These are phyloP conservation scores for Empidonax traillii DNA, from an alignment of 2,113 vertebrate species.

Conservation along the genomic window DNA sequence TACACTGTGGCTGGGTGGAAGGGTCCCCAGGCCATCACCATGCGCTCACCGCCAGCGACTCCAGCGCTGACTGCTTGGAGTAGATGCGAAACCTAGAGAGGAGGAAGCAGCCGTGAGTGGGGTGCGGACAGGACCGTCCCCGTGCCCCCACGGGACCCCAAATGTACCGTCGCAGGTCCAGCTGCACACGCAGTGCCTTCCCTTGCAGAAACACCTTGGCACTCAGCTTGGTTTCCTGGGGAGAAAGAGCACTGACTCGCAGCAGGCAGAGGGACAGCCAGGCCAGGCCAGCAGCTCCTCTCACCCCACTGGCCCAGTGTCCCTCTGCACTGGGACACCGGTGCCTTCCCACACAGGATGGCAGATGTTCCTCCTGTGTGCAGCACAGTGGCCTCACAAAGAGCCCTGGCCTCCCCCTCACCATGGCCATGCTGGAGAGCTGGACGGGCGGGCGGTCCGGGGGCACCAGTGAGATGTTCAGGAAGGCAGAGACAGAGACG, in stretches of 20 bases:
- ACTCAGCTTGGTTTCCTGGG: conserved; percentile 84
- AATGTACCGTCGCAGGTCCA: conserved; percentile 87
- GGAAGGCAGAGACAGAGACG: conserved; percentile 78
- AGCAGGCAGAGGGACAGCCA: neutral
- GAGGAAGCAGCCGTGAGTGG: neutral
- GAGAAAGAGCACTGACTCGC: neutral
- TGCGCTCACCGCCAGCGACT: conserved; percentile 88
- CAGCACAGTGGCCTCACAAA: neutral
- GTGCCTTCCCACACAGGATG: neutral
- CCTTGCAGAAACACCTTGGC: conserved; percentile 86
- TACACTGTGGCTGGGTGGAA: accelerated
- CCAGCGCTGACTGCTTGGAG: conserved; percentile 91
- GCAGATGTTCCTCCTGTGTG: neutral
- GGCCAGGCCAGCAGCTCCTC: neutral
- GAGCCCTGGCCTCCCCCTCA: conserved; percentile 6
- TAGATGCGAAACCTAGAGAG: conserved; percentile 89
- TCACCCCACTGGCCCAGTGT: neutral
- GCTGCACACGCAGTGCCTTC: conserved; percentile 81
- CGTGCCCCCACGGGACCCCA: neutral
- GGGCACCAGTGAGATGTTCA: conserved; percentile 83
- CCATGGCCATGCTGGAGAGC: conserved; percentile 94
- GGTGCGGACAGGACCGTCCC: accelerated
- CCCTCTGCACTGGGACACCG: accelerated
- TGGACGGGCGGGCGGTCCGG: conserved; percentile 68
- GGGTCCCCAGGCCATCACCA: neutral